These are phyloP conservation scores for Lathronympha strigana DNA, from an alignment of 2,888 invertebrate genomes.

Conservation along the genomic window DNA sequence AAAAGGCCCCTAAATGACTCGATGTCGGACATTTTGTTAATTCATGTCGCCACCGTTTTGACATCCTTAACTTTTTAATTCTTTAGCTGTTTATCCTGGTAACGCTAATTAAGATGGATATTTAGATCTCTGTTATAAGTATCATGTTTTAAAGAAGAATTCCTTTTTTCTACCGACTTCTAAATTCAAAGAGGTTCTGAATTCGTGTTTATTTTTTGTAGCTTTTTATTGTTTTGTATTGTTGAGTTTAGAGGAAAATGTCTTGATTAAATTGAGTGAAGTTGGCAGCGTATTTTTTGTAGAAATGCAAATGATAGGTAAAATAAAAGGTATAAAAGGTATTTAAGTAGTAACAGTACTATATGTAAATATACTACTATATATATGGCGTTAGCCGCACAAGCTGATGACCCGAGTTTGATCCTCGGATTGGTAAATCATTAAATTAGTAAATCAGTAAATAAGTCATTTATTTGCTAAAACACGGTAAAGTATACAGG, in stretches of 20 bases:
- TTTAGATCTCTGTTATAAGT: conserved; percentile 42
- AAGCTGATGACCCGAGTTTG: too few species aligned
- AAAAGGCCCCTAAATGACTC: conserved; percentile 56
- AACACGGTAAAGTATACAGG: too few species aligned
- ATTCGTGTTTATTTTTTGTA: too few species aligned
- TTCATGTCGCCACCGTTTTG: conserved; percentile 65
- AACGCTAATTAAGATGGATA: conserved; percentile 52
- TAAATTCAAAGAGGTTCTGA: too few species aligned
- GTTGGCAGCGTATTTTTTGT: background rate
- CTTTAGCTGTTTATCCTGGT: conserved; percentile 58
- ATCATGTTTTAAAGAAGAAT: conserved; percentile 29
- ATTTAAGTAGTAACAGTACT: too few species aligned
- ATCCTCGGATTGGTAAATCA: too few species aligned
- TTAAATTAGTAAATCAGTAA: too few species aligned
- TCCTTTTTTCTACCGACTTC: background rate
- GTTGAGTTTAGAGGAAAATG: background rate
- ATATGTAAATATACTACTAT: too few species aligned
- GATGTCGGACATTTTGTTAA: conserved; percentile 70
- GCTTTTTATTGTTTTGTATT: background rate
- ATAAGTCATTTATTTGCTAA: too few species aligned
- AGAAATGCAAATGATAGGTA: too few species aligned
- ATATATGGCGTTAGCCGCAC: too few species aligned
- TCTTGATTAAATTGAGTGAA: background rate
- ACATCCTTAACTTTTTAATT: conserved; percentile 60
- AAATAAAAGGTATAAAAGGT: too few species aligned